Conservation (phyloP, 1,140 invertebrate species). For the Drosophila burlai region DNA sequence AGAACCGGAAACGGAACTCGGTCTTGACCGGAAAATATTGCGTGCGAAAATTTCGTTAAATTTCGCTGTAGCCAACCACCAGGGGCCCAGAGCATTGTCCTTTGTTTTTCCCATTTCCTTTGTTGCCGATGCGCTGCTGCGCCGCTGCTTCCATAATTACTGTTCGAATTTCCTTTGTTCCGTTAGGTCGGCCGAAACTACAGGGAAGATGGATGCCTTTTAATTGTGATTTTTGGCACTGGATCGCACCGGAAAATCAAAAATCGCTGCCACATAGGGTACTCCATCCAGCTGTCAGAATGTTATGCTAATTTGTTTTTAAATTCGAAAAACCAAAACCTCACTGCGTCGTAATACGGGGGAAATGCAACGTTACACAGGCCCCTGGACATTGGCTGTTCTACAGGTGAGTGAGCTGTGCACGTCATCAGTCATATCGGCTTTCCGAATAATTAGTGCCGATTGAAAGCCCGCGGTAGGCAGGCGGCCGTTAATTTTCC, state of each 20-base stretch:
- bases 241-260: constrained; percentile 19
- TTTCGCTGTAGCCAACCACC: constrained; percentile 2
- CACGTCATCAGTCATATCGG: constrained; percentile 33
- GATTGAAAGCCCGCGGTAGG: constrained; percentile 3
- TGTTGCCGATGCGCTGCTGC: constrained; percentile 16
- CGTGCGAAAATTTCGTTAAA: constrained; percentile 26
- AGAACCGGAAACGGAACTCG: constrained; percentile 2
- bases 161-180: constrained; percentile 66
- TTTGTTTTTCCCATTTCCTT: constrained; percentile 33
- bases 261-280: constrained; percentile 3
- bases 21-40: constrained; percentile 13
- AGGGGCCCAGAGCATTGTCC: constrained; percentile 13
- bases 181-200: neutral
- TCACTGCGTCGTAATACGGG: neutral
- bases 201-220: constrained; percentile 2
- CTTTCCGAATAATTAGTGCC: constrained; percentile 50
- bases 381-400: neutral
- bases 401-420: neutral
- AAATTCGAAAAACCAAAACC: neutral
- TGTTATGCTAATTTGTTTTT: constrained; percentile 64
- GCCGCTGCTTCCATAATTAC: constrained; percentile 62
- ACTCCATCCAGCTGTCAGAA: constrained; percentile 6
- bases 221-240: constrained; percentile 2
- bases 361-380: neutral
- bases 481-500: neutral